Conservation (phyloP, 2,797 vertebrate species). For the Clamator glandarius region DNA sequence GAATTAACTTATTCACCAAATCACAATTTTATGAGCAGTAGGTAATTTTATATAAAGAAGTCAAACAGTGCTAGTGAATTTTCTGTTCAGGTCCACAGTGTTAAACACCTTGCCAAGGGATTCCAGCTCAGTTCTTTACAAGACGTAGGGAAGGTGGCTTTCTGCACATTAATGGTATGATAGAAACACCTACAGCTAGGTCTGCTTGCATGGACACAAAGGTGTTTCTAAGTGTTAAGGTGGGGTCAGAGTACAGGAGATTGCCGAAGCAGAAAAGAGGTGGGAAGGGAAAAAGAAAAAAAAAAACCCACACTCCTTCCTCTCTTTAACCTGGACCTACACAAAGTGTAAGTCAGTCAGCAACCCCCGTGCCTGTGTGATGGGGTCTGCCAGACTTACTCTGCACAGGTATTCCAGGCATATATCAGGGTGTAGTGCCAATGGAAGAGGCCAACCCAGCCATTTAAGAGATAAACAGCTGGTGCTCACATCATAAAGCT, state of each 20-base stretch:
- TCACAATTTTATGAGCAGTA: neutral
- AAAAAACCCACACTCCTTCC: neutral
- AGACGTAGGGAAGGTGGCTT: neutral
- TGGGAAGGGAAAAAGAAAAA: neutral
- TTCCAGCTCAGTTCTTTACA: neutral
- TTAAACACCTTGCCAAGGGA: neutral
- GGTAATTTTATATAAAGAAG: neutral
- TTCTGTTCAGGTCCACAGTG: neutral
- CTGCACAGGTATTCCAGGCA: rapidly evolving
- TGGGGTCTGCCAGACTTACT: neutral
- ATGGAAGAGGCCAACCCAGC: neutral
- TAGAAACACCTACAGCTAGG: neutral
- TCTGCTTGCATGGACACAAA: neutral
- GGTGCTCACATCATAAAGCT: neutral
- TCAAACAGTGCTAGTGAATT: neutral
- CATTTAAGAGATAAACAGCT: neutral
- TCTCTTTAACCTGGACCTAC: neutral
- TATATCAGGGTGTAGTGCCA: neutral
- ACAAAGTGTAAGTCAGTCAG: neutral
- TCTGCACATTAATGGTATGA: neutral
- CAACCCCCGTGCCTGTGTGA: neutral
- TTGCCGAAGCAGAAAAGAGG: neutral
- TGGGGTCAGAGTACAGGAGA: neutral
- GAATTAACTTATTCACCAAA: constrained; percentile 14
- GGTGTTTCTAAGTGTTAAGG: neutral